Evolutionary conservation across 2,888 invertebrate species (phyloP), one percentile per base, ranked within the genome.

Genomic region (Rosalia funebris): DNA sequence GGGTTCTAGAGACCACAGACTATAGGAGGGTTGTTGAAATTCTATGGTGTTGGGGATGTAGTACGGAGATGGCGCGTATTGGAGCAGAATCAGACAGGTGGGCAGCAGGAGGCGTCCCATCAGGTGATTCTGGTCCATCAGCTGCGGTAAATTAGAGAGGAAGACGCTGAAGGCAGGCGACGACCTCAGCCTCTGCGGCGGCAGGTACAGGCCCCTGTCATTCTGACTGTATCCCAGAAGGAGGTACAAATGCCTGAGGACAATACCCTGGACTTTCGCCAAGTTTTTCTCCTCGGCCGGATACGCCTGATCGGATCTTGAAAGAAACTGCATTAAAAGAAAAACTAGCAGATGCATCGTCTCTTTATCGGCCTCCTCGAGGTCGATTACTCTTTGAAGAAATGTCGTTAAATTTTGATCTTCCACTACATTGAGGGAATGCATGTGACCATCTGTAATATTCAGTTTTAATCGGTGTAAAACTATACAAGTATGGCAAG

Each of bases 91-190:
- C 57, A 97, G 82, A 0, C 94, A 91, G 0, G 95, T 93, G 4
- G 95, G 92, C 3, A 98, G 87, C 52, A 99, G 88, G 59, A 91
- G 87, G 71, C 92, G 91, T 0, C 98, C 98, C 86, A 99, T 95
- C 65, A 91, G 84, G 79, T 97, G 95, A 82, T 99, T 99, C 79
- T 96, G 94, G 80, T 99, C 99, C 76, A 99, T 79, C 9, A 99
- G 87, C 84, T 95, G 95, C 0, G 98, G 96, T 63, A 98, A 82
- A 77, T 95, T 96, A 20, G 95, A 90, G 78, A 99, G 84, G 79
- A 98, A 98, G 0, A 96, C 96, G 82, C 96, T 97, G 83, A 98
- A 98, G 1, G 96, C 95, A 0, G 98, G 92, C 0, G 97, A 96
- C 59, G 89, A 87, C 73, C 98, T 93, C 50, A 98, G 82, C 61